Evolutionary conservation across 2,888 invertebrate species (phyloP).

Genomic region (Tinea trinotella): DNA sequence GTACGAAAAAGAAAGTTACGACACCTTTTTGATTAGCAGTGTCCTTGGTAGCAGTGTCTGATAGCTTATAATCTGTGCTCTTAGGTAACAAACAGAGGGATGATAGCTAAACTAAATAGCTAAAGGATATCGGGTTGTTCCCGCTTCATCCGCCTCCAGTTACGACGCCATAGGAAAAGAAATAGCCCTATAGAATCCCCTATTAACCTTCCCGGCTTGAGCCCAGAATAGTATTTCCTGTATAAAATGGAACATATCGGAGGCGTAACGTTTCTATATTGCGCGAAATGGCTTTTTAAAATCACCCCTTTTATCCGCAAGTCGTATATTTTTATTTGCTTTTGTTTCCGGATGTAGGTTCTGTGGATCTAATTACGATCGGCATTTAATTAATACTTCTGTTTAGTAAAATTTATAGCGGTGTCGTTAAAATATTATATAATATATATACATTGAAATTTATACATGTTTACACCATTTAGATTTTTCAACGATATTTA

Average conservation of each 20-base stretch:
- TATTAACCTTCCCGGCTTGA: conserved; percentile 18
- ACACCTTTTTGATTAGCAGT: too few relatives aligned
- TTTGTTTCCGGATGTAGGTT: too few relatives aligned
- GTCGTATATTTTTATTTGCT: background rate
- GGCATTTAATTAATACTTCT: too few relatives aligned
- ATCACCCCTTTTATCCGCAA: background rate
- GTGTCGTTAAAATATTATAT: too few relatives aligned
- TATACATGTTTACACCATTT: too few relatives aligned
- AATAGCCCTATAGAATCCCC: conserved; percentile 27
- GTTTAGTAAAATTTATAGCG: too few relatives aligned
- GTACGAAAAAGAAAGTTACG: too few relatives aligned
- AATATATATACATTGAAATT: too few relatives aligned
- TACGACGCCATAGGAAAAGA: conserved; percentile 23
- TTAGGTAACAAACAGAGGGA: background rate
- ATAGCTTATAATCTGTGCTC: too few relatives aligned
- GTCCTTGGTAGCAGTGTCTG: too few relatives aligned
- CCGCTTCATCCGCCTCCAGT: conserved; percentile 2
- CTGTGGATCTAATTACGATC: too few relatives aligned
- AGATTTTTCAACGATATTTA: too few relatives aligned
- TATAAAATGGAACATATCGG: conserved; percentile 13
- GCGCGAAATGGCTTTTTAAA: conserved; percentile 7
- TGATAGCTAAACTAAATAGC: conserved; percentile 8
- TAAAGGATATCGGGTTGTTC: conserved; percentile 11
- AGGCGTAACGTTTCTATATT: background rate
- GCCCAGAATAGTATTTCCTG: conserved; percentile 6